Conservation (phyloP, 2,888 invertebrate species). For the Orthonychiurus folsomi region DNA sequence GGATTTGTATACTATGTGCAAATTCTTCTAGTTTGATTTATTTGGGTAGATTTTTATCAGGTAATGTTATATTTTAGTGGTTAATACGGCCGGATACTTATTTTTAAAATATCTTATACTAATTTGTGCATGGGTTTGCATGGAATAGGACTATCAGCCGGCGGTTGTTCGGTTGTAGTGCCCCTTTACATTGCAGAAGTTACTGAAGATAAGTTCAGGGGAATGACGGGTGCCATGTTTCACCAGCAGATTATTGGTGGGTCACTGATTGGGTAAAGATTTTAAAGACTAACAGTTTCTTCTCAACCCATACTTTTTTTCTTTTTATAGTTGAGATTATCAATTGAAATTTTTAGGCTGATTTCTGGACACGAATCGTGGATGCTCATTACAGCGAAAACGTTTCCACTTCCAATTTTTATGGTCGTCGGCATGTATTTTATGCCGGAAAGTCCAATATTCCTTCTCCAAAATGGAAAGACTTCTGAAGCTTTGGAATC, state of each 20-base stretch:
- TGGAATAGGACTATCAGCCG: not conserved
- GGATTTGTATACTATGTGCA: not conserved
- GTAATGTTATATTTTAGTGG: not conserved
- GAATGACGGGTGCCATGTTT: not conserved
- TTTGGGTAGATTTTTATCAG: not conserved
- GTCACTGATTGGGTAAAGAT: not conserved
- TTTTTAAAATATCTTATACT: too few relatives aligned
- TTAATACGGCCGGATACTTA: too few relatives aligned
- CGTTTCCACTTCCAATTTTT: slow-evolving; percentile 52
- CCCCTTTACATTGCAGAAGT: not conserved
- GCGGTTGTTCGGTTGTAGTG: not conserved
- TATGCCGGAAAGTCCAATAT: slow-evolving; percentile 67
- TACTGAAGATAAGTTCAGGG: not conserved
- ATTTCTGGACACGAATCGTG: not conserved
- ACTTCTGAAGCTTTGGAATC: slow-evolving; percentile 57
- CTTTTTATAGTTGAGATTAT: not conserved
- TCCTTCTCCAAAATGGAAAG: slow-evolving; percentile 53
- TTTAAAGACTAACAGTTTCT: too few relatives aligned
- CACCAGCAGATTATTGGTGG: not conserved
- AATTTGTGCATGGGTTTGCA: too few relatives aligned
- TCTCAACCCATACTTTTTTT: too few relatives aligned
- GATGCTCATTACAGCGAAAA: not conserved
- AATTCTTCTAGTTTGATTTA: not conserved
- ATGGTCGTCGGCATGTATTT: slow-evolving; percentile 66
- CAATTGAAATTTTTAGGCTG: too few relatives aligned